Conservation (phyloP, 2,113 vertebrate species). For the Panthera leo region DNA sequence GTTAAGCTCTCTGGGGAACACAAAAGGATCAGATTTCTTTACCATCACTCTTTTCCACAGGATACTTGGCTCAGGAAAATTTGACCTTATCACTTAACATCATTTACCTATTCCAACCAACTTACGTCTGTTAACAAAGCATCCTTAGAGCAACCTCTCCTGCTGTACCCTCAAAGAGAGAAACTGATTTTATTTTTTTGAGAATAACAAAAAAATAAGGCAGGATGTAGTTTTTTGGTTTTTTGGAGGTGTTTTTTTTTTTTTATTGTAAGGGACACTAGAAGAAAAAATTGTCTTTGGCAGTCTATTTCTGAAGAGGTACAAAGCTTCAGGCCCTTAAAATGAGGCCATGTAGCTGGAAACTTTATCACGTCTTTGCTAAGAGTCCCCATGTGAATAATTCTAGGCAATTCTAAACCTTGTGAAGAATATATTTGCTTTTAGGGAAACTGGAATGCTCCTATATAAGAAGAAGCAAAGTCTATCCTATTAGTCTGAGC, state of each 20-base stretch:
- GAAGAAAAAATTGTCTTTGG: neutral
- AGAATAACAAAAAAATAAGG: neutral
- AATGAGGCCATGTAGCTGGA: neutral
- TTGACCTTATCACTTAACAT: neutral
- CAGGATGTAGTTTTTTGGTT: neutral
- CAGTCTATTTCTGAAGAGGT: constrained; percentile 3
- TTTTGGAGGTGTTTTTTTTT: neutral
- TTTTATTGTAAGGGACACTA: neutral
- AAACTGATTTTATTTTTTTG: neutral
- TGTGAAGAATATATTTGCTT: neutral
- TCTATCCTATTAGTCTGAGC: constrained; percentile 17
- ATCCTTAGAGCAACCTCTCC: neutral
- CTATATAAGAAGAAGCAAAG: neutral
- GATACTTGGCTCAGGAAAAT: neutral
- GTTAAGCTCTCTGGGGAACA: neutral
- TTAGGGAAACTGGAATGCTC: neutral
- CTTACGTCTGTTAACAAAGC: neutral
- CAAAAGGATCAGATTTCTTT: neutral
- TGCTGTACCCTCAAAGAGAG: neutral
- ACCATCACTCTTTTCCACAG: neutral
- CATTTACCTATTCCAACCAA: neutral
- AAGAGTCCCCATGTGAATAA: constrained; percentile 39
- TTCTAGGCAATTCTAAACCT: constrained; percentile 19
- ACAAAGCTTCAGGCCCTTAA: neutral
- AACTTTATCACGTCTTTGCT: constrained; percentile 14